Conservation (phyloP, 2,888 invertebrate genomes). For the Dasysyrphus tricinctus region DNA sequence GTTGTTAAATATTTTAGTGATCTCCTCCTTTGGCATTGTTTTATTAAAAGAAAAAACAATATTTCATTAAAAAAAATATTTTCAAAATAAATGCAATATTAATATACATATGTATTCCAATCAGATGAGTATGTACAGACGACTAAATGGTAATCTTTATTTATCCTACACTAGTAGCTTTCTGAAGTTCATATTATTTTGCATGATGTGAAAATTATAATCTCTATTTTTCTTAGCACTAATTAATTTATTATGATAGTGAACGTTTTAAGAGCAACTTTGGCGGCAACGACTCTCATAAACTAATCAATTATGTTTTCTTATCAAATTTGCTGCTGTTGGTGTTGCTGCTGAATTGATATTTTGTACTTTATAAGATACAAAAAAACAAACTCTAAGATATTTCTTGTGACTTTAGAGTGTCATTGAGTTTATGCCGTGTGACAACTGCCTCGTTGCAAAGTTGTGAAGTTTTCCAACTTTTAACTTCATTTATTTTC, state of each 20-base stretch:
- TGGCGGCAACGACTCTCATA: neutral
- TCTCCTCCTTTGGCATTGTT: too few species aligned
- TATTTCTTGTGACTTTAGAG: neutral
- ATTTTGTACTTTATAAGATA: neutral
- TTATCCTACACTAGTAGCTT: neutral
- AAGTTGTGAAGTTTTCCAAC: neutral
- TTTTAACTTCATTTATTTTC: neutral
- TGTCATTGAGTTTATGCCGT: neutral
- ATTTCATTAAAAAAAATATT: too few species aligned
- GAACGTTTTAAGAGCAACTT: slow-evolving; percentile 19
- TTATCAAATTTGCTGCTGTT: slow-evolving; percentile 12
- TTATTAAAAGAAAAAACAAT: too few species aligned
- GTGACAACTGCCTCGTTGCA: neutral
- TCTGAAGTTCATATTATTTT: neutral
- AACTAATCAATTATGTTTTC: slow-evolving; percentile 7
- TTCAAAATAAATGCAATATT: too few species aligned
- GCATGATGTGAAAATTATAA: neutral
- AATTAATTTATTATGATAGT: neutral
- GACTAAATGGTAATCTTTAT: too few species aligned
- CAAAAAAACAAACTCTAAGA: neutral
- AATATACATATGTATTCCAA: too few species aligned
- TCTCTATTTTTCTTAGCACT: neutral
- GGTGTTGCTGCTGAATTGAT: neutral
- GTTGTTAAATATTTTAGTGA: too few species aligned
- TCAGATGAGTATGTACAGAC: too few species aligned